Percentiles rank a stretch among this genome's conserved stretches.
These are phyloP conservation scores for Volucella inanis DNA, from an alignment of 2,888 invertebrate species.

Conservation along the genomic window DNA sequence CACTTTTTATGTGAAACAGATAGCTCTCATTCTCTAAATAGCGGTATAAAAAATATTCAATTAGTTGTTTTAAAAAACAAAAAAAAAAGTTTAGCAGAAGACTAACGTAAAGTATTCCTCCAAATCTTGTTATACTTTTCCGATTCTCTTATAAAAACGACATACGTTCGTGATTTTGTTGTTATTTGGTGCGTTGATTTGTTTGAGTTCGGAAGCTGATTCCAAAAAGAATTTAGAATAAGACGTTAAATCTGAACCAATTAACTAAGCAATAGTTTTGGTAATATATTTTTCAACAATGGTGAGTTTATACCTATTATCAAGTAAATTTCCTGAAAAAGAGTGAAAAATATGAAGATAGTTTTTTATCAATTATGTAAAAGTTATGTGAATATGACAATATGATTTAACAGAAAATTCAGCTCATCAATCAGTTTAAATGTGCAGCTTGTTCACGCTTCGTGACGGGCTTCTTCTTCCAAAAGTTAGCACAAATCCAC, in stretches of 20 bases:
- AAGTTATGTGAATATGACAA: constrained; percentile 13
- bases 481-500: constrained; percentile 16
- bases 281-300: constrained; percentile 49
- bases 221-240: constrained; percentile 17
- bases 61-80: constrained; percentile 47
- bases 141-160: constrained; percentile 69
- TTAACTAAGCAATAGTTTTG: constrained; percentile 7
- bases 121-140: constrained; percentile 66
- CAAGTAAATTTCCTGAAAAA: background rate
- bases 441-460: constrained; percentile 56
- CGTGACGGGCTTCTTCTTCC: constrained; percentile 43
- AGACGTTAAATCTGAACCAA: background rate
- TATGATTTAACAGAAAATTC: background rate
- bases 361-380: background rate
- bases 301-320: constrained; percentile 52
- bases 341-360: constrained; percentile 4
- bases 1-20: too few species aligned
- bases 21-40: constrained; percentile 2
- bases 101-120: constrained; percentile 34
- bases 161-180: constrained; percentile 65
- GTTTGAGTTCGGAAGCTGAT: constrained; percentile 59
- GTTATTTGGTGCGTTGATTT: constrained; percentile 66
- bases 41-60: constrained; percentile 20
- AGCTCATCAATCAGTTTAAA: constrained; percentile 52
- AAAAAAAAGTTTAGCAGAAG: constrained; percentile 47